phyloP scores from a whole-genome alignment of 2,797 vertebrate genomes.

The Amblyopsis hoosieri region DNA sequence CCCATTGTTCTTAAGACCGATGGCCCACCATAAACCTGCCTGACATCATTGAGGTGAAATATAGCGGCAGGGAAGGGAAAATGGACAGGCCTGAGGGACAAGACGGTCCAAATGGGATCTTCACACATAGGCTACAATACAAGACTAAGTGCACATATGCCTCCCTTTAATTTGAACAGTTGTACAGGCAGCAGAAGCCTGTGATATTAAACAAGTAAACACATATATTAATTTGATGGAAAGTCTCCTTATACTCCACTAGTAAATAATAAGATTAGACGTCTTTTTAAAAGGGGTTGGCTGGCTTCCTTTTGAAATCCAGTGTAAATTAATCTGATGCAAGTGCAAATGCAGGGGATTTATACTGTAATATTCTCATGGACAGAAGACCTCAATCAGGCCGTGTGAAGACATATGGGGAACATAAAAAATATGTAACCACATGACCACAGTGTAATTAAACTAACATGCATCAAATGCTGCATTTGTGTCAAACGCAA shows the following conservation, averaged over 20 bases:
- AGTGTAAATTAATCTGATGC: constrained; percentile 8
- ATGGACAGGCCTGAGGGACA: constrained; percentile 34
- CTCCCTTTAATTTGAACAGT: constrained; percentile 22
- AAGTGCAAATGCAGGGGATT: constrained; percentile 7
- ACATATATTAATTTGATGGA: constrained; percentile 33
- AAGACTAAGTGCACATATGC: constrained; percentile 19
- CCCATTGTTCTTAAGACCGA: constrained; percentile 72
- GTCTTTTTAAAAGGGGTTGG: background rate
- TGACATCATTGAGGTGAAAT: constrained; percentile 64
- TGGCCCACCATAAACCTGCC: constrained; percentile 68
- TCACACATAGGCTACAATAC: constrained; percentile 9
- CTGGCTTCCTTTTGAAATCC: background rate
- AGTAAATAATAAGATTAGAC: constrained; percentile 31
- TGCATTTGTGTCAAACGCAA: background rate
- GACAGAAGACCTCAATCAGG: constrained; percentile 19
- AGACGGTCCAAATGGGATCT: constrained; percentile 40
- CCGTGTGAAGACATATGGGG: constrained; percentile 7
- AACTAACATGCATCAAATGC: constrained; percentile 21
- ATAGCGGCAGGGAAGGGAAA: constrained; percentile 46
- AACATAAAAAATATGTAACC: constrained; percentile 9
- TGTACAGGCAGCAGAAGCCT: constrained; percentile 31
- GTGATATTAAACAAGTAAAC: constrained; percentile 36
- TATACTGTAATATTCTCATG: constrained; percentile 18
- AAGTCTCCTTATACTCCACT: constrained; percentile 5
- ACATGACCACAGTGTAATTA: constrained; percentile 9